Base-by-base conservation (phyloP, 2,888 invertebrate species). In the Dryobotodes eremita region DNA sequence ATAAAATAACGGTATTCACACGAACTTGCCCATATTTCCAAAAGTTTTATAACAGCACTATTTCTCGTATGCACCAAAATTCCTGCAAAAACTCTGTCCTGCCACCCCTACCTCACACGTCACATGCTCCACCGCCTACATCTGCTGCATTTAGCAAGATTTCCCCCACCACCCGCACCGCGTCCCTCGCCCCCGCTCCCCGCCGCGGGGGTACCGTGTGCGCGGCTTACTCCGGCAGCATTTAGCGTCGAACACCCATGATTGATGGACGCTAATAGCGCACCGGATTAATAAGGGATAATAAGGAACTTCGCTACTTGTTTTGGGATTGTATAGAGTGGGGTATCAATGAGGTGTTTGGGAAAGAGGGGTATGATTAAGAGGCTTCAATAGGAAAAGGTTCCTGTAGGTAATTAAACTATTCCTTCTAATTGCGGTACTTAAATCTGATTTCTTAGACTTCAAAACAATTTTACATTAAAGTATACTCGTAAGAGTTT, bases 241-340 rank as follows among this genome's bases (percentile, higher is more conserved):
- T 90, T 91, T 89, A 89, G 71, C 85, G 73, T 36, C 59, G 84
- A 77, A 83, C 90, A 83, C 82, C 72, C 85, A 88, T 94, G 93
- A 94, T 94, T 92, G 93, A 93, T 92, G 83, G 90, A 85, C 86
- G 91, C 83, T 94, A 94, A 94, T 94, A 92, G 91, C 86, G 81
- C 83, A 46, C 79, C 80, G 90, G 91, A 91, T 91, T 91, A 91
- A 86, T 70, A 73, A 72, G 71, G 77, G 75, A 79, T 81, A 82
- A 79, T 83, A 62, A 79, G 70, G 73, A 71, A n/a, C 20, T 42
- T 3, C 11, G 36, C 36, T 57, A 70, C 57, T 70, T 70, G 57
- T 59, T 70, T 70, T n/a, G 61, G 64, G 55, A 59, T 57, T 42
- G 20, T 85, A 73, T 76, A 2, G 59, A 65, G 70, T 77, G 46